Conservation (phyloP, 2,888 invertebrate species). For the Ceriagrion tenellum region DNA sequence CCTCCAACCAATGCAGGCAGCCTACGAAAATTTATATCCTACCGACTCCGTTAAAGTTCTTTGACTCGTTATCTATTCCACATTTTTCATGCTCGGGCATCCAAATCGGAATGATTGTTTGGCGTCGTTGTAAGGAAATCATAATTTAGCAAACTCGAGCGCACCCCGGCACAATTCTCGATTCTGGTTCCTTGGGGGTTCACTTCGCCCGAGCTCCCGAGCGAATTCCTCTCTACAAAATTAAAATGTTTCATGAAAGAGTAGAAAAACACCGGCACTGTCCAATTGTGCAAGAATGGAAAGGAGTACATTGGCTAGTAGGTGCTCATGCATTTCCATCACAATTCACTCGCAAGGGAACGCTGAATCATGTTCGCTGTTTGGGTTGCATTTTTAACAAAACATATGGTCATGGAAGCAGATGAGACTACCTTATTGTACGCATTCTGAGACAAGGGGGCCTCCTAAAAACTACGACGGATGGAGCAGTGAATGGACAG, state of each 20-base stretch:
- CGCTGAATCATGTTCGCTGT: background rate
- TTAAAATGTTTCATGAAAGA: background rate
- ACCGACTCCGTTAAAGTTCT: background rate
- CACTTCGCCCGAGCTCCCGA: background rate
- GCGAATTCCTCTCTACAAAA: background rate
- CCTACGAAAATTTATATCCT: constrained; percentile 2
- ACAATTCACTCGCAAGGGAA: background rate
- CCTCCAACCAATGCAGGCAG: background rate
- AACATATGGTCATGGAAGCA: background rate
- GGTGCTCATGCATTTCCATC: background rate
- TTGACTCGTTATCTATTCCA: background rate
- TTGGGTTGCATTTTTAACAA: background rate
- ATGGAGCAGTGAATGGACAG: too few species aligned
- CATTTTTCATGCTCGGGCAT: constrained; percentile 16
- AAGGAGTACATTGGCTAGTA: background rate
- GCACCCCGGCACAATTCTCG: background rate
- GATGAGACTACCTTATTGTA: too few species aligned
- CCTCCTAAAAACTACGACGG: too few species aligned
- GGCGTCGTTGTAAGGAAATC: background rate
- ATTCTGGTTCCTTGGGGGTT: too few species aligned
- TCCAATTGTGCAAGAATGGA: background rate
- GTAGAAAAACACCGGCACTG: background rate
- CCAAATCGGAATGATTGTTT: constrained; percentile 9
- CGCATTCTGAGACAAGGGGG: too few species aligned
- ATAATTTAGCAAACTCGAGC: background rate